Evolutionary conservation across 2,888 invertebrate genomes (phyloP).

Genomic region (Apodemia duryi): DNA sequence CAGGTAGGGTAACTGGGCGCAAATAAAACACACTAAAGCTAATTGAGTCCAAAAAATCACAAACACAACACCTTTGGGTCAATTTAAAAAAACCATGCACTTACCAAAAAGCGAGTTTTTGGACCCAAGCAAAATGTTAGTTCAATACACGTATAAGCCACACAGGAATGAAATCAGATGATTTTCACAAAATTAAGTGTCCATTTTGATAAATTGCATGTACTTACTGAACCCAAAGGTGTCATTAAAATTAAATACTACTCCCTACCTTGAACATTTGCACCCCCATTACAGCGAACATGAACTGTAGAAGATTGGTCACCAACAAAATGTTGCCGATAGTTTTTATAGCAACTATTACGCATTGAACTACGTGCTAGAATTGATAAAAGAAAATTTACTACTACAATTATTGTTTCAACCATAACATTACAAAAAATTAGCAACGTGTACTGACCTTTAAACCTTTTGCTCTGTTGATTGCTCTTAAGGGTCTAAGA

Average conservation of each 20-base stretch:
- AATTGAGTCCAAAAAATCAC: conserved; percentile 71
- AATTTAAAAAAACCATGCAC: conserved; percentile 45
- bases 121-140: conserved; percentile 53
- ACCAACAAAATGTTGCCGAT: conserved; percentile 99
- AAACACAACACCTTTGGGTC: conserved; percentile 75
- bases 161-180: conserved; percentile 33
- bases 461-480: conserved; percentile 99
- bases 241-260: conserved; percentile 44
- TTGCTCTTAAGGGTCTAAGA: conserved; percentile 97
- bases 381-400: conserved; percentile 38
- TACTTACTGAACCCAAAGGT: conserved; percentile 62
- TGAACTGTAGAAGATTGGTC: conserved; percentile 99
- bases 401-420: conserved; percentile 24
- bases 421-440: conserved; percentile 8
- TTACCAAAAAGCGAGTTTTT: conserved; percentile 57
- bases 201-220: conserved; percentile 14
- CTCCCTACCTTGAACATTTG: conserved; percentile 99
- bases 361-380: conserved; percentile 99
- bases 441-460: conserved; percentile 85
- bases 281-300: conserved; percentile 99
- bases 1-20: conserved; percentile 66
- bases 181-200: conserved; percentile 18
- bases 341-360: conserved; percentile 98
- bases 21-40: conserved; percentile 67
- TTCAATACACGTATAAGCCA: conserved; percentile 34